Evolutionary conservation across 2,113 vertebrate genomes (phyloP).

Genomic region (Okapia johnstoni): DNA sequence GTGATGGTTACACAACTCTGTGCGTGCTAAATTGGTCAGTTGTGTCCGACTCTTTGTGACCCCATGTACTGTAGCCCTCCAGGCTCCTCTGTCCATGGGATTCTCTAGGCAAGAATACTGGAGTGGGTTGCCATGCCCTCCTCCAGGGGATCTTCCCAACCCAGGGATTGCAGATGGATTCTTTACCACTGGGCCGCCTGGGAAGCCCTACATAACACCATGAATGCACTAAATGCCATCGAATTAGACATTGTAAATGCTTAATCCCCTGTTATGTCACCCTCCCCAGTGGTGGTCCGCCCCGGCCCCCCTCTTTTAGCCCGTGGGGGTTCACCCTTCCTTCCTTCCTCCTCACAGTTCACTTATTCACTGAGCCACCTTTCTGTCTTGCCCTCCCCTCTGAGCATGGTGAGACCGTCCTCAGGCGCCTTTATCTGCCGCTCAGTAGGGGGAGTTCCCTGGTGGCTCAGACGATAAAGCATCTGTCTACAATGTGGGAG

Average conservation of each 20-base stretch:
- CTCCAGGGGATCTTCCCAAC: background rate
- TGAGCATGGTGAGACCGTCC: fast-evolving
- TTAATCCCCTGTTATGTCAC: background rate
- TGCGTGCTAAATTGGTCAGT: background rate
- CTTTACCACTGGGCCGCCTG: background rate
- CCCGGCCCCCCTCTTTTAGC: fast-evolving
- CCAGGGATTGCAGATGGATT: background rate
- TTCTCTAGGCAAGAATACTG: background rate
- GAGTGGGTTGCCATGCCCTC: background rate
- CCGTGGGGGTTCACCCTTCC: background rate
- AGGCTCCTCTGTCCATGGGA: background rate
- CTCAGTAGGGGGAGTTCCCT: background rate
- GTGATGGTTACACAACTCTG: fast-evolving
- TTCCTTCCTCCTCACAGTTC: too few relatives aligned
- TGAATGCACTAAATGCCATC: fast-evolving
- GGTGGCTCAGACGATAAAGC: too few relatives aligned
- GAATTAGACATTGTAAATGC: background rate
- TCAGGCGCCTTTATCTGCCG: fast-evolving
- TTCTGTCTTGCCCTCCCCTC: fast-evolving
- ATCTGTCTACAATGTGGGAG: too few relatives aligned
- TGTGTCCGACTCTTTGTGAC: background rate
- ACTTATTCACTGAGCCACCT: fast-evolving
- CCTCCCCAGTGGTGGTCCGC: background rate
- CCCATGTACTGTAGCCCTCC: background rate
- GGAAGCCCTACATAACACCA: too few relatives aligned